phyloP scores from a whole-genome alignment of 2,797 vertebrate genomes.

The Peromyscus attwateri region DNA sequence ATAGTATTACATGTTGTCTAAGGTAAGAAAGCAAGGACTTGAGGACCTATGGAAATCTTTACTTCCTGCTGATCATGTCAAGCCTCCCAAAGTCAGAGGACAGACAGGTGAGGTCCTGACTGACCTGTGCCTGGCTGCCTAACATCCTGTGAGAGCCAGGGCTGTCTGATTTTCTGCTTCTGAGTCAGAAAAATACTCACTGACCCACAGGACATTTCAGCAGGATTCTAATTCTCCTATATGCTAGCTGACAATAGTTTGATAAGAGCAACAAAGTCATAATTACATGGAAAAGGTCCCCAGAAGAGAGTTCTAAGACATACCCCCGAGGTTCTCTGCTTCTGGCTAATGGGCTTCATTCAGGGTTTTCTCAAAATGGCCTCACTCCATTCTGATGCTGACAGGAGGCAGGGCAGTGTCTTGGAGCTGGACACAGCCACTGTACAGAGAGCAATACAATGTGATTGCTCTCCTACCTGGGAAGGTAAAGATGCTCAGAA shows the following conservation, averaged over 20 bases:
- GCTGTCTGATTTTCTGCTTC: not conserved
- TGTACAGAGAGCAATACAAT: not conserved
- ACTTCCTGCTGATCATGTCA: no score
- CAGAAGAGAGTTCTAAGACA: slow-evolving; percentile 57
- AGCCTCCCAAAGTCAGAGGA: not conserved
- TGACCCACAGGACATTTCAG: not conserved
- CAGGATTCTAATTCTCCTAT: slow-evolving; percentile 44
- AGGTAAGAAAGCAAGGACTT: not conserved
- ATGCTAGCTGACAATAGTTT: slow-evolving; percentile 53
- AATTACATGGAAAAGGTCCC: slow-evolving; percentile 26
- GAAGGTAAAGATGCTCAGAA: not conserved
- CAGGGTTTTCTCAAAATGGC: slow-evolving; percentile 2
- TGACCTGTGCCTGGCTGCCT: not conserved
- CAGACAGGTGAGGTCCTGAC: not conserved
- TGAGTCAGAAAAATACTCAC: slow-evolving; percentile 12
- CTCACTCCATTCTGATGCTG: not conserved
- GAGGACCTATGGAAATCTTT: not conserved
- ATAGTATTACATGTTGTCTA: slow-evolving; percentile 7
- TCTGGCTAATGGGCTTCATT: slow-evolving; percentile 23
- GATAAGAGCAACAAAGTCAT: slow-evolving; percentile 13
- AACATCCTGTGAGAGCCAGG: not conserved
- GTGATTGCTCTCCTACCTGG: not conserved
- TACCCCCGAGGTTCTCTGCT: slow-evolving; percentile 7
- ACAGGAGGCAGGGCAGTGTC: not conserved
- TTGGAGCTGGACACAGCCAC: not conserved